Evolutionary conservation across 2,888 invertebrate species (phyloP).

Genomic region (Lasioglossum villosulum): DNA sequence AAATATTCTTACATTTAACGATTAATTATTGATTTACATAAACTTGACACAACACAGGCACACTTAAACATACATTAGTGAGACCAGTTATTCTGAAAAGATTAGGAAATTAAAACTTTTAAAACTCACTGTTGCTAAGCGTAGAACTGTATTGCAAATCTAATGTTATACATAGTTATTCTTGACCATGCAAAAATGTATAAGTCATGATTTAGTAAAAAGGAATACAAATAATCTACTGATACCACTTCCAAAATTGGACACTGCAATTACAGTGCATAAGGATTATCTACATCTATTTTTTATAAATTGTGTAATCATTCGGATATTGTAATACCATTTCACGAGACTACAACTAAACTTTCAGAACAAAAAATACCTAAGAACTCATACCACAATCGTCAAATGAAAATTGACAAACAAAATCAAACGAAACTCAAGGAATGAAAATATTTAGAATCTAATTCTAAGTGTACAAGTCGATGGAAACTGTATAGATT

Average conservation of each 20-base stretch:
- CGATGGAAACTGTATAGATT: slow-evolving; percentile 43
- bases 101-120: slow-evolving; percentile 50
- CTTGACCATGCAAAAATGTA: slow-evolving; percentile 50
- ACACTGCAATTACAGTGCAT: slow-evolving; percentile 55
- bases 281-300: slow-evolving; percentile 58
- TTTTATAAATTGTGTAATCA: slow-evolving; percentile 37
- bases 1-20: not conserved
- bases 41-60: slow-evolving; percentile 56
- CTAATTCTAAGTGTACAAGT: slow-evolving; percentile 54
- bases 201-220: slow-evolving; percentile 53
- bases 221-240: slow-evolving; percentile 54
- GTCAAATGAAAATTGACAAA: slow-evolving; percentile 35
- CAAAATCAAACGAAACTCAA: slow-evolving; percentile 34
- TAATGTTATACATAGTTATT: slow-evolving; percentile 55
- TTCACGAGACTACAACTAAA: slow-evolving; percentile 26
- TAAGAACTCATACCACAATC: slow-evolving; percentile 36
- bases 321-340: slow-evolving; percentile 38
- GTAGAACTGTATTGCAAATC: slow-evolving; percentile 39
- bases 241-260: slow-evolving; percentile 66
- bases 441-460: slow-evolving; percentile 35
- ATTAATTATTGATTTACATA: slow-evolving; percentile 31
- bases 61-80: slow-evolving; percentile 55
- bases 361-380: slow-evolving; percentile 16
- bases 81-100: slow-evolving; percentile 58
- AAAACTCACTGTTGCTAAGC: slow-evolving; percentile 41